Base-by-base conservation (phyloP, 2,888 invertebrate genomes). In the Cepaea hortensis region DNA sequence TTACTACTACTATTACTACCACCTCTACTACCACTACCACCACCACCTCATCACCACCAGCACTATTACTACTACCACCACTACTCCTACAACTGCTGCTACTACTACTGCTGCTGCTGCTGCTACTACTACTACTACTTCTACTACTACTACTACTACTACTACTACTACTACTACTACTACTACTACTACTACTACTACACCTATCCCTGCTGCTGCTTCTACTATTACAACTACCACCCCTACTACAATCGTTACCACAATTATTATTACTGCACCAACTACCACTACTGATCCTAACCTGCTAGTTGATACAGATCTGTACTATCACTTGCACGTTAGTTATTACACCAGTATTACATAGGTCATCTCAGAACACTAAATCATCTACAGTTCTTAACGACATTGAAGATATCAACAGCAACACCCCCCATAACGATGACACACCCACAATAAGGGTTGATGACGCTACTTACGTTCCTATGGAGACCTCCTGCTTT, bases 91-190 rank as follows among this genome's bases (percentile, higher is more conserved):
- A 1, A 1, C 35, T 35, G 35, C 35, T 35, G 35, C 35, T 35
- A 1, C 35, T 35, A 1, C 35, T 35, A 35, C 35, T 1, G 1
- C 35, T 35, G 1, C 35, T 35, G 3, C 79, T 79, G 3, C 79
- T 79, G 3, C 79, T 35, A 79, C 79, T 79, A 79, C 79, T 79
- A 79, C 79, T 79, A 79, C 48, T 35, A 79, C 79, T 35, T 3
- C 48, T 35, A 79, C 79, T 79, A 79, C 79, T 79, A 79, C 79
- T 70, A 79, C 79, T 79, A 79, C 79, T 79, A 79, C 18, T 15
- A 65, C 65, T 15, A 65, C 18, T 15, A 65, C 65, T 65, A 65
- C 65, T 65, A 65, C 65, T 15, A 65, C 65, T 65, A 65, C 65
- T 65, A 65, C 65, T 65, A 65, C 18, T 15, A 65, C 65, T 15